Percentiles rank a stretch among this genome's conserved stretches.
phyloP scores from a whole-genome alignment of 2,113 vertebrate genomes.

The Oryzias woworae region DNA sequence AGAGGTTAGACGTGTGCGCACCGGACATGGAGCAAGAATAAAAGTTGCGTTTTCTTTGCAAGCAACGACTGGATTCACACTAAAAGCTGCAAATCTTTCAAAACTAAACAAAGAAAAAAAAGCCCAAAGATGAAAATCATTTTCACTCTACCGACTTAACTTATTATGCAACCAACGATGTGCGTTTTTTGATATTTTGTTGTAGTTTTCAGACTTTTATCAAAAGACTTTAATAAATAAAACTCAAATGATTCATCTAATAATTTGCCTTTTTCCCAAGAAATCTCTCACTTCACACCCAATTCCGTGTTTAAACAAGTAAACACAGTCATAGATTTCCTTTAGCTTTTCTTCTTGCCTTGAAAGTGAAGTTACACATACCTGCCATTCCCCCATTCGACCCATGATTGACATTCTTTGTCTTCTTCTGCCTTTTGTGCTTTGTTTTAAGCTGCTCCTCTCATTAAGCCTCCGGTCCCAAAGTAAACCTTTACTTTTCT shows the following conservation, averaged over 20 bases:
- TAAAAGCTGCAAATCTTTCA: neutral
- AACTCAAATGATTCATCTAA: slow-evolving; percentile 2
- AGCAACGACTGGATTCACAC: neutral
- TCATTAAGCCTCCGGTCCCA: slow-evolving; percentile 79
- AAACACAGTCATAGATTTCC: slow-evolving; percentile 57
- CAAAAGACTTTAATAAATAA: neutral
- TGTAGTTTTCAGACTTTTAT: too few relatives aligned
- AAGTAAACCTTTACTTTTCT: slow-evolving; percentile 81
- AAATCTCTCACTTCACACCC: neutral
- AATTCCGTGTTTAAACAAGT: slow-evolving; percentile 34
- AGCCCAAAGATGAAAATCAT: too few relatives aligned
- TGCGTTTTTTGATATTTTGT: too few relatives aligned
- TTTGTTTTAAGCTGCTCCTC: slow-evolving; percentile 71
- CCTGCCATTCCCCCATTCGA: slow-evolving; percentile 98
- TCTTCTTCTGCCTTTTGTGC: slow-evolving; percentile 58
- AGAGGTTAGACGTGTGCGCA: neutral
- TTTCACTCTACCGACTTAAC: too few relatives aligned
- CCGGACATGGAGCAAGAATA: neutral
- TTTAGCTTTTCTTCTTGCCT: slow-evolving; percentile 46
- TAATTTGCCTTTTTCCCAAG: neutral
- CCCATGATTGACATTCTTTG: slow-evolving; percentile 90
- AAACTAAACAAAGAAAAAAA: too few relatives aligned
- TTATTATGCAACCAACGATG: too few relatives aligned
- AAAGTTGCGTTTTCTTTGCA: slow-evolving; percentile 2
- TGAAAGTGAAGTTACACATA: slow-evolving; percentile 75